Base-by-base conservation (phyloP, 2,797 vertebrate genomes). In the Periparus ater region DNA sequence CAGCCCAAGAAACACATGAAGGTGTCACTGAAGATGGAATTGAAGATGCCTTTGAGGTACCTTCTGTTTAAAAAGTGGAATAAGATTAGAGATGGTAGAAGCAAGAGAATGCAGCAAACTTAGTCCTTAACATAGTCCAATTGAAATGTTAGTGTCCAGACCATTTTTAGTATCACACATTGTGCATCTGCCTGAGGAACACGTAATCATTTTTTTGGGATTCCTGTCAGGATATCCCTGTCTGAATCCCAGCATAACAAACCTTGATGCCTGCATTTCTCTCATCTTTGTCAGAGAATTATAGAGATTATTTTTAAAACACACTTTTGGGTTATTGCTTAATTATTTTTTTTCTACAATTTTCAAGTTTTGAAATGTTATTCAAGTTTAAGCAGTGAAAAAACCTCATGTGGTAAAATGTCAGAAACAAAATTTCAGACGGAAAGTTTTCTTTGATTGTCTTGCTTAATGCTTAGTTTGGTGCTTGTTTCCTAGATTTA, bases 11-110 rank as follows among this genome's bases (percentile, higher is more conserved):
- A 97, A 99, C 98, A 58, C 99, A 99, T 48, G 99, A 99, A 96
- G 99, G 99, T 40, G 98, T 99, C 76, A 99, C 99, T 23, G 99
- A 99, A 97, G 99, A 99, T 89, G 99, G 99, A 78, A 99, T 99
- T 89, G 99, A 99, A 97, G 99, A 99, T 93, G 99, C 99, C 54
- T 99, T 99, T 95, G 99, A 99, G 99, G 99, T 99, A 96, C 82
- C 10, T 80, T 38, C 15, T 54, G 1, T 84, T 89, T 40, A 19
- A 70, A 71, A 61, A 60, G 16, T 18, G 11, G 36, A 71, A 16
- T 34, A 29, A 62, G 15, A 76, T 89, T 55, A 78, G 44, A 87
- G 48, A 25, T 54, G 9, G 27, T 21, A 29, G 32, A 88, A 77
- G 47, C 42, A 73, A 30, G 17, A 42, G 45, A 47, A 32, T 26